These are phyloP conservation scores for Siderastrea siderea DNA, from an alignment of 92 coral and sea anemone species.

Conservation along the genomic window DNA sequence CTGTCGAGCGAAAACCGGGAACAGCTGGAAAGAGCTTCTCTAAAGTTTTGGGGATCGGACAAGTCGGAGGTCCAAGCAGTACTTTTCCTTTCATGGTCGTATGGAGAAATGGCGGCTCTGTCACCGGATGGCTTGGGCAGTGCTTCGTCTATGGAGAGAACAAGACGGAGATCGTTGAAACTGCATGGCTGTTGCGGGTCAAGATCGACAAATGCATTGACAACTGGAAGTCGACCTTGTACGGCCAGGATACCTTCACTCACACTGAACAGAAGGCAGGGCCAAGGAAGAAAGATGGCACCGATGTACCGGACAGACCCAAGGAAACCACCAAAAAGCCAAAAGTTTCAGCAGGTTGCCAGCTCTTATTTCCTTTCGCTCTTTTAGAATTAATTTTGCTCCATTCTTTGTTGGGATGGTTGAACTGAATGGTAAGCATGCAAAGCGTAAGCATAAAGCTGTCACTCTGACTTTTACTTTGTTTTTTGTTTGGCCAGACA, in stretches of 20 bases:
- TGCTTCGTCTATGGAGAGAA: slow-evolving; percentile 94
- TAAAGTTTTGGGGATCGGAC: slow-evolving; percentile 84
- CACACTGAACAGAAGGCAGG: slow-evolving; percentile 84
- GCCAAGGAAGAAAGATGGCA: slow-evolving; percentile 82
- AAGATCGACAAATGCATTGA: slow-evolving; percentile 73
- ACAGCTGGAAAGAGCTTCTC: slow-evolving; percentile 94
- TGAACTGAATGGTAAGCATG: no score
- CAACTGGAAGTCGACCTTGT: slow-evolving; percentile 93
- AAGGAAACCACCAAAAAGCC: no score
- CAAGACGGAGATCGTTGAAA: slow-evolving; percentile 86
- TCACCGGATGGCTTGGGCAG: slow-evolving; percentile 99
- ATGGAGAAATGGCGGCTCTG: slow-evolving; percentile 90
- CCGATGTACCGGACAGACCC: slow-evolving; percentile 75
- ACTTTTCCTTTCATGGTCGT: slow-evolving; percentile 94
- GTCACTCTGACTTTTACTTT: no score
- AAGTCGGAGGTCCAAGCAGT: slow-evolving; percentile 70
- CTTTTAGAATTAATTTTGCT: no score
- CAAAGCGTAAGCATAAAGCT: no score
- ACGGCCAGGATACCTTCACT: slow-evolving; percentile 83
- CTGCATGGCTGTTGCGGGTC: slow-evolving; percentile 82
- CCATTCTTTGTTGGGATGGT: no score
- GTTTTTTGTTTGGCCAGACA: no score
- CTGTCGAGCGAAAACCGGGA: slow-evolving; percentile 95
- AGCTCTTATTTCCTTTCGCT: no score
- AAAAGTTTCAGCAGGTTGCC: no score